Evolutionary conservation across 2,888 invertebrate species (phyloP).

Genomic region (Serripes groenlandicus): DNA sequence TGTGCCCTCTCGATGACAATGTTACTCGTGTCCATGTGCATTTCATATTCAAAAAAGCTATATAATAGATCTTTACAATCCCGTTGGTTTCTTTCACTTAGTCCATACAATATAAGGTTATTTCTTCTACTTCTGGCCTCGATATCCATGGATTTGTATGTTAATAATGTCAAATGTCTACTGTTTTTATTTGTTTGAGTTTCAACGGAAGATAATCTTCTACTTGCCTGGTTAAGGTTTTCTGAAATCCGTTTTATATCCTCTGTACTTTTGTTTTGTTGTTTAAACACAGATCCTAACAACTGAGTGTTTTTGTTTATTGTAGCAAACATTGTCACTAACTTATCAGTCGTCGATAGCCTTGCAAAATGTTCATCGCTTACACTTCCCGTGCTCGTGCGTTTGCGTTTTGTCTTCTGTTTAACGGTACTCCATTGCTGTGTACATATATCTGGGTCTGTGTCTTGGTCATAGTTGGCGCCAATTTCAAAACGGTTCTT

Average conservation of each 20-base stretch:
- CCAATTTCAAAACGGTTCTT: background rate
- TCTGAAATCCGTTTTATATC: too few species aligned
- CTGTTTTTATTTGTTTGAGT: background rate
- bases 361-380: too few species aligned
- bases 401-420: background rate
- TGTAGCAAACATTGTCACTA: background rate
- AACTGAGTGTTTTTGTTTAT: too few species aligned
- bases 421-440: background rate
- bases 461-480: background rate
- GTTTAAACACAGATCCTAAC: too few species aligned
- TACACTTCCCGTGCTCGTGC: background rate
- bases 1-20: constrained; percentile 21
- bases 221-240: too few species aligned
- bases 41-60: background rate
- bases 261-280: too few species aligned
- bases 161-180: background rate
- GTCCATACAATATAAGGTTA: constrained; percentile 7
- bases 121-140: constrained; percentile 13
- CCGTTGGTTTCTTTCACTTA: background rate
- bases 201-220: background rate
- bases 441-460: background rate
- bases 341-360: too few species aligned
- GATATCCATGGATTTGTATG: background rate
- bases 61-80: background rate
- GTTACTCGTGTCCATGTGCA: background rate